Base-by-base conservation (phyloP, 2,797 vertebrate species). In the Hozukius guyotensis region DNA sequence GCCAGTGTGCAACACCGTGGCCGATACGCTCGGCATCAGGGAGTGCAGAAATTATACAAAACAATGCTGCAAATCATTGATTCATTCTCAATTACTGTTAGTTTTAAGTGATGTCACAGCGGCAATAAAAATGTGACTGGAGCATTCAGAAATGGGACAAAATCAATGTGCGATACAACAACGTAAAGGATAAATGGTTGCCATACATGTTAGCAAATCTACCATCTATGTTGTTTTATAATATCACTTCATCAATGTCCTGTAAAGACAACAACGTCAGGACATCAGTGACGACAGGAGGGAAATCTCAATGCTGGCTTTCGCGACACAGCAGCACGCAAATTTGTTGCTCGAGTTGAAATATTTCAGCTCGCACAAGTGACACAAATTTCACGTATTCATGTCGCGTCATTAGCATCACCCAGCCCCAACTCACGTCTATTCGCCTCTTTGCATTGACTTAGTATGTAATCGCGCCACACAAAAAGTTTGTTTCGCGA, bases 61-160 rank as follows among this genome's bases (percentile, higher is more conserved):
- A 52, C 4, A 16, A 53, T 63, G 16, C 24, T 14, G n/a, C 18
- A 61, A 27, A 75, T 57, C 22, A 25, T 27, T n/a, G 24, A 67
- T 59, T 72, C 13, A 57, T 42, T 74, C 32, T 57, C n/a, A 31
- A 11, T 71, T 73, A 66, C 53, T 77, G 12, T 42, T 13, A 69
- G 36, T 46, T 57, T 12, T 8, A 16, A 53, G 32, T 42, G 52
- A 65, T 38, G 29, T 63, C 27, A 38, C 20, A 8, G 64, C 29
- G 4, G 59, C 7, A 52, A 80, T 25, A 75, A 20, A 77, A 22
- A 73, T 56, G 60, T 12, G 71, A 75, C 29, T 16, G 59, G 14
- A 16, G 42, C n/a, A 29, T 29, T 72, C 20, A 16, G 11, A 38
- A 46, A 74, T 20, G 22, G 34, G 16, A 36, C 13, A 13, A 20